Conservation (phyloP, 2,113 vertebrate genomes). For the Heptranchias perlo region DNA sequence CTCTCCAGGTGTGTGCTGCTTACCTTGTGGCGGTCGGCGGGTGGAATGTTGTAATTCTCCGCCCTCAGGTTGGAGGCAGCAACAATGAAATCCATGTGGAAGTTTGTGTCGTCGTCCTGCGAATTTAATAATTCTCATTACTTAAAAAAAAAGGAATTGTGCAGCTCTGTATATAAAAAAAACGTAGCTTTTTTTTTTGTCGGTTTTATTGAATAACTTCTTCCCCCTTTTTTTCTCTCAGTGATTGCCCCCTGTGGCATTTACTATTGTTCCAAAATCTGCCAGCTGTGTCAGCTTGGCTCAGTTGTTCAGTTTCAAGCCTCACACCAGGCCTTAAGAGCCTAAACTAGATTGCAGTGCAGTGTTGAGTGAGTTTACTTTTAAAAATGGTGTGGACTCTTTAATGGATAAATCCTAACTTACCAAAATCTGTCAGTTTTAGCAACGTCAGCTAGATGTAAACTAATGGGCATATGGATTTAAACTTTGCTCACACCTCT, state of each 20-base stretch:
- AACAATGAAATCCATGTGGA: constrained; percentile 73
- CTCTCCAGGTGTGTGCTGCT: constrained; percentile 38
- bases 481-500: neutral
- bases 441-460: neutral
- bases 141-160: constrained; percentile 3
- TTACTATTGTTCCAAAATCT: neutral
- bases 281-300: neutral
- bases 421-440: too few relatives aligned
- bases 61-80: constrained; percentile 74
- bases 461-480: neutral
- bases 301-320: neutral
- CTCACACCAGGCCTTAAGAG: neutral
- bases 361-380: too few relatives aligned
- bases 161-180: neutral
- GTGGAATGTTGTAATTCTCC: constrained; percentile 76
- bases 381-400: too few relatives aligned
- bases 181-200: neutral
- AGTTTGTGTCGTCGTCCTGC: constrained; percentile 70
- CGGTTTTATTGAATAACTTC: neutral
- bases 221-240: neutral
- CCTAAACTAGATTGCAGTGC: too few relatives aligned
- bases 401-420: too few relatives aligned
- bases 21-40: constrained; percentile 60
- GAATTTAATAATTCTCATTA: neutral
- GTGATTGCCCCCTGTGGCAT: neutral